Evolutionary conservation across 2,888 invertebrate genomes (phyloP), one percentile per base, ranked within the genome.

Genomic region (Baccha elongata): DNA sequence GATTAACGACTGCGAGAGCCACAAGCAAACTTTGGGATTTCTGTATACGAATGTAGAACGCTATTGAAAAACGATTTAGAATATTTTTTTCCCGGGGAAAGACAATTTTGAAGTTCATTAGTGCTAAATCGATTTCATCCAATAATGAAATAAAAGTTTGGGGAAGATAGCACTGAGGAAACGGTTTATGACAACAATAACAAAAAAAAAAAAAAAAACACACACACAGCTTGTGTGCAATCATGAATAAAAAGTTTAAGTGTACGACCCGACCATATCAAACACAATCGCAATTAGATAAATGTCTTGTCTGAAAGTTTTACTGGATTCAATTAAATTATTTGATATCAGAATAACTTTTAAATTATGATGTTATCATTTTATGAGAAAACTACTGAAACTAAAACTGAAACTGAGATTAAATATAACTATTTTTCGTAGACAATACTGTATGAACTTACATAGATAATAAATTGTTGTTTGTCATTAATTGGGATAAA

Each of bases 241-340:
- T 1, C 8, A 3, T 3, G 10, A 35, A 11, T 11, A 35, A 3
- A 35, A 3, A 23, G 3, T 5, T 23, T 23, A 5, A 23, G 23
- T 23, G 5, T 4, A n/a, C n/a, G n/a, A n/a, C n/a, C n/a, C n/a
- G n/a, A 23, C 23, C 23, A 23, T 23, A 23, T 23, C 23, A 3
- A 23, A 23, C 23, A 23, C 23, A 23, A 23, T 23, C 23, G 5
- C 23, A 23, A 3, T 23, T 5, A 23, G 5, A 23, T 23, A 4
- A 23, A 23, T 23, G 5, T 23, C 3, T 23, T 23, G 3, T 50
- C 19, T 17, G 40, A 50, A 52, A 44, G 62, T 52, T 62, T 44
- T 72, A 64, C 44, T 32, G 72, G 32, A 26, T 53, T 64, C 44
- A 72, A 64, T 72, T 62, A 72, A 64, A 64, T n/a, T n/a, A n/a